phyloP scores from a whole-genome alignment of 2,888 invertebrate genomes.

The Drosophila subquinaria region DNA sequence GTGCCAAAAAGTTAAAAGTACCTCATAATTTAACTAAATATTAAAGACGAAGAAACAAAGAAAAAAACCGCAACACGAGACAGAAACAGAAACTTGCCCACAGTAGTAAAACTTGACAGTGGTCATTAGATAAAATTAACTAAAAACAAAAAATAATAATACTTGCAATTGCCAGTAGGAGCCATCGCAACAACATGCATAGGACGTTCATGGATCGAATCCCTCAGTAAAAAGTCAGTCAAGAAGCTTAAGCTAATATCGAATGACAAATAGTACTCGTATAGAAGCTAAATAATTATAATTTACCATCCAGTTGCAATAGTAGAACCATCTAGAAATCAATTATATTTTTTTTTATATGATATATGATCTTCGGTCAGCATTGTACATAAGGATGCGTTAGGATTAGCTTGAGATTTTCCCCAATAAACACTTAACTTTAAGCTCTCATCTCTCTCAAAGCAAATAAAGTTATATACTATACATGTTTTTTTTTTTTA shows the following conservation, averaged over 20 bases:
- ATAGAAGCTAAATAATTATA: constrained; percentile 35
- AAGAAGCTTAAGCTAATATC: constrained; percentile 43
- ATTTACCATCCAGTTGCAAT: constrained; percentile 51
- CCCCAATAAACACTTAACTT: constrained; percentile 1
- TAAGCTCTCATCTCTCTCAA: constrained; percentile 14
- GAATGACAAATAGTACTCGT: constrained; percentile 15
- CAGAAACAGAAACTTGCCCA: constrained; percentile 52
- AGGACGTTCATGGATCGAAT: constrained; percentile 15
- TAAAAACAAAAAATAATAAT: constrained; percentile 8
- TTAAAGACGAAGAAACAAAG: constrained; percentile 39
- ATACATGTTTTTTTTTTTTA: constrained; percentile 3
- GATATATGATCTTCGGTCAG: constrained; percentile 9
- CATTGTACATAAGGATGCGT: constrained; percentile 23
- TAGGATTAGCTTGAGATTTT: constrained; percentile 11
- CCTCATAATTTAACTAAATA: constrained; percentile 88
- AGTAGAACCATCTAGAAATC: constrained; percentile 21
- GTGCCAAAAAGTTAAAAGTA: constrained; percentile 92
- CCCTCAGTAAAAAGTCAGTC: constrained; percentile 23
- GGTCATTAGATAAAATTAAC: constrained; percentile 20
- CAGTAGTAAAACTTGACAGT: constrained; percentile 30
- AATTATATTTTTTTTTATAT: constrained; percentile 5
- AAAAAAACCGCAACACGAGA: constrained; percentile 35
- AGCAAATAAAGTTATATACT: not conserved
- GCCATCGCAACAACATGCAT: constrained; percentile 14
- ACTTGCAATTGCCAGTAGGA: constrained; percentile 21